These are phyloP conservation scores for Craterocephalus amniculus DNA, from an alignment of 2,797 vertebrate genomes.

Conservation along the genomic window DNA sequence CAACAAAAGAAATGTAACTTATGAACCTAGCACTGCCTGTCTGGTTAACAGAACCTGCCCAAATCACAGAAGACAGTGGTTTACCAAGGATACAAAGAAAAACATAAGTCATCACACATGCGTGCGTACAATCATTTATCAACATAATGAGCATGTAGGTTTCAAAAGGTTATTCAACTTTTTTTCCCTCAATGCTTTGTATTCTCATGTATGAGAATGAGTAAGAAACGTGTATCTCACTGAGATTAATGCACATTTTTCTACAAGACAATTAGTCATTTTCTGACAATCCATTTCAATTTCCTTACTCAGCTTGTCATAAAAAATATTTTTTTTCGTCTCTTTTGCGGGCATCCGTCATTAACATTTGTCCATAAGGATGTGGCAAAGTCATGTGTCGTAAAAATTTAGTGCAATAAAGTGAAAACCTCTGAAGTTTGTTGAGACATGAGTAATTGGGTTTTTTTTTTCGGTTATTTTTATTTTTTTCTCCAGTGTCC, in stretches of 20 bases:
- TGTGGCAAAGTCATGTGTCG: slow-evolving; percentile 94
- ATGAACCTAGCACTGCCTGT: slow-evolving; percentile 88
- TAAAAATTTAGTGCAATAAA: slow-evolving; percentile 99
- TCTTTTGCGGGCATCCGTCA: slow-evolving; percentile 85
- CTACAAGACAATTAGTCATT: slow-evolving; percentile 99
- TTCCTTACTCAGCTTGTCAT: slow-evolving; percentile 87
- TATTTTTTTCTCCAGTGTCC: slow-evolving; percentile 82
- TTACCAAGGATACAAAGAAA: slow-evolving; percentile 96
- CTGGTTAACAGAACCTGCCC: slow-evolving; percentile 93
- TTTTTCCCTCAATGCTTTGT: slow-evolving; percentile 90
- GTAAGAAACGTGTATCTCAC: slow-evolving; percentile 99
- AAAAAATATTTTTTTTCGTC: slow-evolving; percentile 79
- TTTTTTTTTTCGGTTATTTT: slow-evolving; percentile 13
- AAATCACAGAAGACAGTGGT: slow-evolving; percentile 93
- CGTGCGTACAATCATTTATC: slow-evolving; percentile 97
- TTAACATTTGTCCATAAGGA: slow-evolving; percentile 97
- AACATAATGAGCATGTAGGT: slow-evolving; percentile 98
- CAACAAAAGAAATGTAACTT: slow-evolving; percentile 89
- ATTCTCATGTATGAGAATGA: slow-evolving; percentile 99
- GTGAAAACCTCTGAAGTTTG: slow-evolving; percentile 93
- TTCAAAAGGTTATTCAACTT: slow-evolving; percentile 80
- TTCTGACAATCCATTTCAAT: slow-evolving; percentile 89
- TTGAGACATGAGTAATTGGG: slow-evolving; percentile 82
- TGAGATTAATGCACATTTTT: slow-evolving; percentile 99
- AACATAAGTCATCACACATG: slow-evolving; percentile 96